Percentiles rank a stretch among this genome's conserved stretches.
phyloP scores from a whole-genome alignment of 2,113 vertebrate genomes.

The Chaetura pelagica region DNA sequence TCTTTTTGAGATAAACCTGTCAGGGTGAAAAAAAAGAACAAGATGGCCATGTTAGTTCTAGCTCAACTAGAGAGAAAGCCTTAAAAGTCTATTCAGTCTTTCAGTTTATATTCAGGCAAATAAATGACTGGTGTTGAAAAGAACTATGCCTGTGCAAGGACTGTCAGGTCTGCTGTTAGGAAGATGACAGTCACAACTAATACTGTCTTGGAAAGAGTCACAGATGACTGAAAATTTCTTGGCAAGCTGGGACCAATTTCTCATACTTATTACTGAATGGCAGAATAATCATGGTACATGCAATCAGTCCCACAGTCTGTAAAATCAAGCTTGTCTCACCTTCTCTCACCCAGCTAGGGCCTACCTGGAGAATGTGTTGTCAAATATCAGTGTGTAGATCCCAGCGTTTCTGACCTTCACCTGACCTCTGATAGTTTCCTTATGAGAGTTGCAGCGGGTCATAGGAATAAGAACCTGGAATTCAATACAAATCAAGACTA shows the following conservation, averaged over 20 bases:
- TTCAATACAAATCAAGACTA: not conserved
- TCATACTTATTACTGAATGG: not conserved
- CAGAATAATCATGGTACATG: not conserved
- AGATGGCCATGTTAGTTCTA: not conserved
- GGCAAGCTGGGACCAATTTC: not conserved
- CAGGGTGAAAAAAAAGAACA: not conserved
- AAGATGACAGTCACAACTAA: not conserved
- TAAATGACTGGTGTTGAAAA: not conserved
- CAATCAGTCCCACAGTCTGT: not conserved
- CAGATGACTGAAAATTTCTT: not conserved
- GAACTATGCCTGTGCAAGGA: not conserved
- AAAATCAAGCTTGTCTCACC: not conserved
- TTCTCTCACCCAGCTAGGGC: not conserved
- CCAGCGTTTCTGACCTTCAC: conserved; percentile 88
- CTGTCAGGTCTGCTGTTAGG: not conserved
- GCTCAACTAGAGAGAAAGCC: not conserved
- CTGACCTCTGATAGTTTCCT: conserved; percentile 90
- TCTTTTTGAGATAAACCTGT: conserved; percentile 96
- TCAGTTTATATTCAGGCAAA: not conserved
- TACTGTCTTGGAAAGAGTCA: not conserved
- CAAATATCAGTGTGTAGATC: conserved; percentile 91
- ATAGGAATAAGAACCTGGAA: conserved; percentile 92
- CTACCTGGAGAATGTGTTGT: conserved; percentile 97
- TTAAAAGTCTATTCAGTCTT: not conserved
- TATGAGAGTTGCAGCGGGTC: conserved; percentile 93